Conservation (phyloP, 2,888 invertebrate species). For the Cataglyphis altisquamis region DNA sequence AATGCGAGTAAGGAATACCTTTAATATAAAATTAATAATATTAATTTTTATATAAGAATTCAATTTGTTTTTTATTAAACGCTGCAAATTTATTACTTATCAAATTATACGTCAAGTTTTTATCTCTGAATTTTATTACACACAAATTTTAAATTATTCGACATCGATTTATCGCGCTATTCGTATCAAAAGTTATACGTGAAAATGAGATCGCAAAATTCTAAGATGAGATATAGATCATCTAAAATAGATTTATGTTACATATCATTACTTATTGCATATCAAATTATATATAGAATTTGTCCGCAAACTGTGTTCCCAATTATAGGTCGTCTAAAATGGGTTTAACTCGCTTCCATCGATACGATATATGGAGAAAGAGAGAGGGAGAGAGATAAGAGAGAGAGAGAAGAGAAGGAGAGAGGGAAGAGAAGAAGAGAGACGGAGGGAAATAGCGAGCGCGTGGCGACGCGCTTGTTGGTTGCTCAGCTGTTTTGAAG, state of each 20-base stretch:
- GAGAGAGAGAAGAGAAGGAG: not conserved
- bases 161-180: not conserved
- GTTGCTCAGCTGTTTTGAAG: constrained; percentile 81
- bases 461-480: constrained; percentile 66
- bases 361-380: not conserved
- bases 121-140: not conserved
- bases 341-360: constrained; percentile 20
- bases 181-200: not conserved
- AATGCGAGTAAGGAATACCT: not conserved
- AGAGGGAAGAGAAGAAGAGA: not conserved
- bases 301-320: not conserved
- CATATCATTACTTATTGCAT: not conserved
- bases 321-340: constrained; percentile 42
- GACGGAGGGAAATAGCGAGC: constrained; percentile 43
- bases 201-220: not conserved
- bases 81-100: not conserved
- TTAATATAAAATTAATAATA: not conserved
- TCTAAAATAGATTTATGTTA: not conserved
- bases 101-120: not conserved
- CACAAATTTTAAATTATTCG: not conserved
- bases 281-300: constrained; percentile 20
- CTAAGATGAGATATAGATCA: not conserved
- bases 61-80: not conserved
- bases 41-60: not conserved
- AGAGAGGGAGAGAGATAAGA: not conserved